phyloP scores from a whole-genome alignment of 2,113 vertebrate genomes.

The Phainopepla nitens region DNA sequence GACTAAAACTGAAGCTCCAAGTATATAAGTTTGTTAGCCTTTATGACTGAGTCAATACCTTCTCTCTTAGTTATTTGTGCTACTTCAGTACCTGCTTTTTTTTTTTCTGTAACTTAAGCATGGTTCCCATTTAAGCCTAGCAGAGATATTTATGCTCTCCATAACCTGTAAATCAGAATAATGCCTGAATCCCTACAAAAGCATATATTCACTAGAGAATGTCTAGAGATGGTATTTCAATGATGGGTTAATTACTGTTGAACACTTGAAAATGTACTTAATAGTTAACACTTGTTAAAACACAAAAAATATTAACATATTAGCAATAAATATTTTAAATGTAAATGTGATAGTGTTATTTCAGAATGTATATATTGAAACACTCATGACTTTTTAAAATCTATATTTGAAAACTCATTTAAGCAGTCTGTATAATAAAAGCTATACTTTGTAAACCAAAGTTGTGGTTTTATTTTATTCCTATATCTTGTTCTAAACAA shows the following conservation, averaged over 20 bases:
- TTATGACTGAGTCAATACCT: neutral
- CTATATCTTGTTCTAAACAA: neutral
- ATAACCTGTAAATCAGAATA: neutral
- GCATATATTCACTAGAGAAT: neutral
- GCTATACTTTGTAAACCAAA: constrained; percentile 27
- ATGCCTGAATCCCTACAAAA: neutral
- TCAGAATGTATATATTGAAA: neutral
- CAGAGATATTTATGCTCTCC: neutral
- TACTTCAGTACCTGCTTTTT: neutral
- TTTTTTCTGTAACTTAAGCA: neutral
- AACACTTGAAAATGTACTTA: neutral
- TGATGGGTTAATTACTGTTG: neutral
- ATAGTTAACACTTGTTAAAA: neutral
- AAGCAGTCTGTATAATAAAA: constrained; percentile 39
- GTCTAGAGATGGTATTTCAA: neutral
- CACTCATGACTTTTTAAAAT: neutral
- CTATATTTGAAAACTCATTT: constrained; percentile 17
- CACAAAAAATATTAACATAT: neutral
- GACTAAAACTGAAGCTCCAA: neutral
- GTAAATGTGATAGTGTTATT: neutral
- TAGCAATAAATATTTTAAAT: constrained; percentile 30
- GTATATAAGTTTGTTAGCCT: neutral
- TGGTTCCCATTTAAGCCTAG: neutral
- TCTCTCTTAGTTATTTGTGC: neutral
- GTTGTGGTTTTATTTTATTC: neutral